phyloP scores from a whole-genome alignment of 2,113 vertebrate species.

The Cichladusa arquata region DNA sequence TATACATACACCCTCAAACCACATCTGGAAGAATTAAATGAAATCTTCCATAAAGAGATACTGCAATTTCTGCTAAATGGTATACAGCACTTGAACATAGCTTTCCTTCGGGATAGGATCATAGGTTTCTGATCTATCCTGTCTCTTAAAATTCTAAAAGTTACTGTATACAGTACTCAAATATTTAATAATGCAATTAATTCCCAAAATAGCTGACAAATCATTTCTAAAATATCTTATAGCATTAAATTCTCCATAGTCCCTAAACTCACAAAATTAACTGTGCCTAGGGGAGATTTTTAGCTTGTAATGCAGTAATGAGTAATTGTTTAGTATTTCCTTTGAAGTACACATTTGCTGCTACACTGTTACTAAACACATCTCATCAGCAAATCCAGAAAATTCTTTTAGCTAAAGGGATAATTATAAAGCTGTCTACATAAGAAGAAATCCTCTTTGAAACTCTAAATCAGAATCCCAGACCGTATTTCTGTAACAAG shows the following conservation, averaged over 20 bases:
- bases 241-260: background rate
- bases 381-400: constrained; percentile 48
- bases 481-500: background rate
- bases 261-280: constrained; percentile 8
- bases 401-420: constrained; percentile 8
- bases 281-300: background rate
- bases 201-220: constrained; percentile 24
- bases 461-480: background rate
- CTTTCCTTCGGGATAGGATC: background rate
- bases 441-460: constrained; percentile 18
- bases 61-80: background rate
- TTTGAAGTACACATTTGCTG: constrained; percentile 45
- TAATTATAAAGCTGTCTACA: constrained; percentile 39
- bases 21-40: background rate
- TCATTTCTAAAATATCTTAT: constrained; percentile 18
- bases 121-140: background rate
- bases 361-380: constrained; percentile 13
- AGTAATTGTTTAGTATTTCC: constrained; percentile 50
- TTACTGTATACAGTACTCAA: background rate
- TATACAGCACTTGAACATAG: background rate
- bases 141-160: background rate
- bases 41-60: background rate
- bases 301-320: constrained; percentile 26
- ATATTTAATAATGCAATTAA: constrained; percentile 13
- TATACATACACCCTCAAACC: background rate